Base-by-base conservation (phyloP, 2,113 vertebrate genomes). In the Pantherophis guttatus region DNA sequence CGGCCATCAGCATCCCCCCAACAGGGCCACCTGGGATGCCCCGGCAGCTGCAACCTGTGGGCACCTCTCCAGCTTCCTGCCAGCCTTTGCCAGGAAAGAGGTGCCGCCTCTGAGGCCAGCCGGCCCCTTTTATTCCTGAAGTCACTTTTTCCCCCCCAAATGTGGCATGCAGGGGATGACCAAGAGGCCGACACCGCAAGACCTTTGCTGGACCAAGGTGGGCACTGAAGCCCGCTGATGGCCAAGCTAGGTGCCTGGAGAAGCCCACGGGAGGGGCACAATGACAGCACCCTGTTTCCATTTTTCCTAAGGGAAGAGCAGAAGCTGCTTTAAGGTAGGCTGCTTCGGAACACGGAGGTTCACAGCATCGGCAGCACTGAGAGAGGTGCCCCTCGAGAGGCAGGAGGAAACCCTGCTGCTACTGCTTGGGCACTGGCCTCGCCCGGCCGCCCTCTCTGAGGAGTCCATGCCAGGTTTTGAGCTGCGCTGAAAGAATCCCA, bases 391-490 rank as follows among this genome's bases (percentile, higher is more conserved):
- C 13, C 11, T 11, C 0, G 9, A 62, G 62, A 65, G 24, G 26
- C 26, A 33, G 65, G 65, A 70, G 29, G 65, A 7, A 70, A n/a
- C 12, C n/a, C 12, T 6, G n/a, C 65, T 17, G 59, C 9, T 65
- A 9, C 59, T 65, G 6, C n/a, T 33, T 15, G 33, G 33, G 33
- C 2, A 1, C 70, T 8, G 70, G 33, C 70, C 10, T 33, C 15
- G 2, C 8, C 52, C 26, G 13, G 53, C 23, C 7, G 6, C 92
- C 0, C 0, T 3, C 15, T 50, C 39, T 11, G 0, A 48, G 1
- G 3, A 98, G 62, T 98, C 98, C 98, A 97, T 92, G 96, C 97
- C 98, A 93, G 96, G 96, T 97, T 98, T 98, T 98, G 95, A 95
- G 96, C 94, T 90, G 94, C 81, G 91, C 95, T 39, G 17, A 19